Conservation (phyloP, 2,888 invertebrate species). For the Sepioteuthis lessoniana region DNA sequence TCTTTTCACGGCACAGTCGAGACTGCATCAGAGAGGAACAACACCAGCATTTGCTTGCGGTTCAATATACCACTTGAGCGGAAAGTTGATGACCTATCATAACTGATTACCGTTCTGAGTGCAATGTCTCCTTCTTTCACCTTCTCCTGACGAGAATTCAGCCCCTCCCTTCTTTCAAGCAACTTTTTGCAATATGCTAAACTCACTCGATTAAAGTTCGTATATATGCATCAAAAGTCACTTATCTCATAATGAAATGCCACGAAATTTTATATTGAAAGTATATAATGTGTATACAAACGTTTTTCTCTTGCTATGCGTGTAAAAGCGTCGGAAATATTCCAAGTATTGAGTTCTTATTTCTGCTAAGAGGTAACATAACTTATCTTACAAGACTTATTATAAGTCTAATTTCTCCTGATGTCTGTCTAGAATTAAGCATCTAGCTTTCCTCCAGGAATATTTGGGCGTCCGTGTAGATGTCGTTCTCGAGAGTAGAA, state of each 20-base stretch:
- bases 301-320: too few species aligned
- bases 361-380: too few species aligned
- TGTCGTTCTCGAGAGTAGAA: too few species aligned
- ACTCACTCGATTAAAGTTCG: neutral
- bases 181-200: neutral
- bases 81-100: conserved; percentile 11
- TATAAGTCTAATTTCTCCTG: too few species aligned
- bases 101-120: neutral
- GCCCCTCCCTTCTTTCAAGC: neutral
- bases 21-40: neutral
- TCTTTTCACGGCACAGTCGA: neutral
- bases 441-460: too few species aligned
- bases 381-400: too few species aligned
- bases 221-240: neutral
- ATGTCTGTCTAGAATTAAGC: too few species aligned
- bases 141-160: neutral
- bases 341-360: too few species aligned
- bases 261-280: neutral
- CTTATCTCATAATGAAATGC: neutral
- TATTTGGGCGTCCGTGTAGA: too few species aligned
- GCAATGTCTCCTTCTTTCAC: neutral
- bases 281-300: too few species aligned
- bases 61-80: neutral
- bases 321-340: too few species aligned
- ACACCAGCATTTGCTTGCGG: neutral